Evolutionary conservation across 2,888 invertebrate genomes (phyloP).

Genomic region (Drosophila testacea): DNA sequence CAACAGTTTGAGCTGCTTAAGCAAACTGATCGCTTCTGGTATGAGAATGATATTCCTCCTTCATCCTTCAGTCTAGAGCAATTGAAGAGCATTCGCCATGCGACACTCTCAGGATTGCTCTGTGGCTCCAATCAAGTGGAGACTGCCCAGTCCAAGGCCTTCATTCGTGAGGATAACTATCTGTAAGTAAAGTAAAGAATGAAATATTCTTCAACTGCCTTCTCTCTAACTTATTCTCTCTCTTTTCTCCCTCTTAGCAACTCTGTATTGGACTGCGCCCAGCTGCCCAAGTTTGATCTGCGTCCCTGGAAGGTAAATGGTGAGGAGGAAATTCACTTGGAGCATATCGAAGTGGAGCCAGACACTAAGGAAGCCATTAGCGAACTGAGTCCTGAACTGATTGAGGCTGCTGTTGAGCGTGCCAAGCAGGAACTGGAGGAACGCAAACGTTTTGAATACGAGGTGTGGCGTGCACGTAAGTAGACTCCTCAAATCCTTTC

Average conservation of each 20-base stretch:
- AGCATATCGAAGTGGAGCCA: conserved; percentile 82
- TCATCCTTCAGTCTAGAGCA: conserved; percentile 92
- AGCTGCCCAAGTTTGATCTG: conserved; percentile 89
- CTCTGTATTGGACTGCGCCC: conserved; percentile 90
- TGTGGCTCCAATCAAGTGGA: conserved; percentile 90
- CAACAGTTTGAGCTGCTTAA: conserved; percentile 93
- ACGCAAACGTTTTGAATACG: conserved; percentile 92
- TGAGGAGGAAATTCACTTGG: conserved; percentile 82
- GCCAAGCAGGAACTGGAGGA: conserved; percentile 92
- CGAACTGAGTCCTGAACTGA: conserved; percentile 89
- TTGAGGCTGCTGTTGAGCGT: conserved; percentile 91
- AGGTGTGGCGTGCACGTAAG: conserved; percentile 91
- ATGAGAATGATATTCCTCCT: conserved; percentile 96
- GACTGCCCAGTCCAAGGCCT: conserved; percentile 93
- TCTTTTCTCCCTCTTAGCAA: conserved; percentile 86
- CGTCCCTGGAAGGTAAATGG: conserved; percentile 88
- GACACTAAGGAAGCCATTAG: conserved; percentile 86
- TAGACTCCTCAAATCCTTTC: conserved; percentile 37
- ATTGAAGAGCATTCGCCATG: conserved; percentile 92
- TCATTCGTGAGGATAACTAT: conserved; percentile 93
- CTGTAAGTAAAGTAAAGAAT: conserved; percentile 87
- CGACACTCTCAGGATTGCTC: conserved; percentile 91
- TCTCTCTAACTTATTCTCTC: neutral
- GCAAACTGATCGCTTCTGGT: conserved; percentile 97
- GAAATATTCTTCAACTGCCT: neutral